phyloP scores from a whole-genome alignment of 2,888 invertebrate species.

The Entomobrya proxima region DNA sequence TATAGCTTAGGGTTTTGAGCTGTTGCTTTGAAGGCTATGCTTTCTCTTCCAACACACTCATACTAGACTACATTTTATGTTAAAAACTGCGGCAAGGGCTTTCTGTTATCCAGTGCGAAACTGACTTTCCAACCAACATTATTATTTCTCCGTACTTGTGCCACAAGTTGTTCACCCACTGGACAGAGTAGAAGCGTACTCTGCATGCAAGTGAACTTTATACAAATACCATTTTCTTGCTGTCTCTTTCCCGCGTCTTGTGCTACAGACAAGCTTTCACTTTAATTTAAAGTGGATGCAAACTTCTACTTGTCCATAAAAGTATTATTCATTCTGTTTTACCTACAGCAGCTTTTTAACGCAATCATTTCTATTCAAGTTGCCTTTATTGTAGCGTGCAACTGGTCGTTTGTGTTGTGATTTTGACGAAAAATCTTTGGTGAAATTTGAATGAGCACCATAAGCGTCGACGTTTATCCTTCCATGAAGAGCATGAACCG shows the following conservation, averaged over 20 bases:
- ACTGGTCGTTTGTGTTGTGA: too few relatives aligned
- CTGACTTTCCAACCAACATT: slow-evolving; percentile 35
- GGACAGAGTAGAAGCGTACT: not conserved
- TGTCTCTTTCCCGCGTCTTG: not conserved
- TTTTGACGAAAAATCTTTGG: too few relatives aligned
- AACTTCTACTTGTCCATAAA: not conserved
- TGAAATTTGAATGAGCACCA: too few relatives aligned
- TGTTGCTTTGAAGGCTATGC: slow-evolving; percentile 60
- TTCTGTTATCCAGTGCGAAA: slow-evolving; percentile 33
- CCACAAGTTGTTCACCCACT: slow-evolving; percentile 35
- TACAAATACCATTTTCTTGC: not conserved
- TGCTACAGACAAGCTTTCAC: not conserved
- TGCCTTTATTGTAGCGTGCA: too few relatives aligned
- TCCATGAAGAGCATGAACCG: too few relatives aligned
- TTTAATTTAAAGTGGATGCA: not conserved
- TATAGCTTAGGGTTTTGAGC: slow-evolving; percentile 47
- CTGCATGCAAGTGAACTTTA: not conserved
- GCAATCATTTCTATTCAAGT: not conserved
- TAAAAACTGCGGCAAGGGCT: slow-evolving; percentile 16
- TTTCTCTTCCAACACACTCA: not conserved
- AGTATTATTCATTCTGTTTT: too few relatives aligned
- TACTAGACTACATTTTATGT: not conserved
- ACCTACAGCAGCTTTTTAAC: too few relatives aligned
- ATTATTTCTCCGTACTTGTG: slow-evolving; percentile 18
- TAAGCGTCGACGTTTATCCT: too few relatives aligned